Evolutionary conservation across 2,888 invertebrate genomes (phyloP).

Genomic region (Cryptocephalus primarius): DNA sequence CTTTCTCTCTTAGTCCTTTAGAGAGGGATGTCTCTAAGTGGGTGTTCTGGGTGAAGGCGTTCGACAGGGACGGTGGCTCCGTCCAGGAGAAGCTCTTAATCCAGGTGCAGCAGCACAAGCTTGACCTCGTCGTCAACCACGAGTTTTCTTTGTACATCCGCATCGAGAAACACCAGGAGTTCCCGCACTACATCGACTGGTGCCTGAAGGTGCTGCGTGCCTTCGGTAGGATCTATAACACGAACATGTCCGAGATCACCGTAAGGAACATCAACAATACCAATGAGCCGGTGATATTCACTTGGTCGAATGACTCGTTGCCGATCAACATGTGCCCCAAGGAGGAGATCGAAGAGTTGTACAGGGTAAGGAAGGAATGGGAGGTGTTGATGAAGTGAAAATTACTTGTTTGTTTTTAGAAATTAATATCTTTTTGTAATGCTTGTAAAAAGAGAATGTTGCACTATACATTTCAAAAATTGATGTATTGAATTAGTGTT

Average conservation of each 20-base stretch:
- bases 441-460: too few species aligned
- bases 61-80: constrained; percentile 63
- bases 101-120: constrained; percentile 72
- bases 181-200: constrained; percentile 65
- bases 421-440: neutral
- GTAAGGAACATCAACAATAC: constrained; percentile 54
- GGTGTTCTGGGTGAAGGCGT: constrained; percentile 69
- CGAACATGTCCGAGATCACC: constrained; percentile 52
- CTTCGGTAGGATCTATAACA: constrained; percentile 46
- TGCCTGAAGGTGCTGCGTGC: constrained; percentile 57
- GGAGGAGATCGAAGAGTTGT: constrained; percentile 57
- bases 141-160: constrained; percentile 63
- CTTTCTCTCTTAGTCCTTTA: constrained; percentile 49
- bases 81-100: constrained; percentile 65
- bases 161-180: constrained; percentile 48
- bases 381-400: neutral
- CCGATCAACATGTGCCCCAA: constrained; percentile 70
- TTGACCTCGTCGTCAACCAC: constrained; percentile 68
- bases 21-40: constrained; percentile 74
- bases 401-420: neutral
- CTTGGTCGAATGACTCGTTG: constrained; percentile 80
- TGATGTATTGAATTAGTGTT: too few species aligned
- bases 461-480: too few species aligned
- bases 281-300: constrained; percentile 53
- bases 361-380: constrained; percentile 46